A percentile compares a stretch with the other conserved stretches of the same genome.
Evolutionary conservation across 2,113 vertebrate species (phyloP).

Genomic region (Poicephalus gulielmi): DNA sequence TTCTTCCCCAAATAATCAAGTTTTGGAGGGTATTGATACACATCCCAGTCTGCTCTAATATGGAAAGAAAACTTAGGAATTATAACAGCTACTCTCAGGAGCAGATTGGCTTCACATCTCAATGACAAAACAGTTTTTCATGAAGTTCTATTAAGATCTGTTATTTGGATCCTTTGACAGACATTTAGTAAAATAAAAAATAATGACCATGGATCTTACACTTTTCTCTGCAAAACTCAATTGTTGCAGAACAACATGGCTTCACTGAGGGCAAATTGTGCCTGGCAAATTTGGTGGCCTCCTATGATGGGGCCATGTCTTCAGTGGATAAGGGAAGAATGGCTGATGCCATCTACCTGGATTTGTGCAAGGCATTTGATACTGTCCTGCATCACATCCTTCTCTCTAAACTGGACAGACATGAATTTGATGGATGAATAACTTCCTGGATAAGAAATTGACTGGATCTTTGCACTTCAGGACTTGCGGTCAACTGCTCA

Average conservation of each 20-base stretch:
- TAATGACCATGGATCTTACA: background rate
- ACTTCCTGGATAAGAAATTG: background rate
- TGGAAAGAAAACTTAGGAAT: background rate
- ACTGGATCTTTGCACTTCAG: background rate
- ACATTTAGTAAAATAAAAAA: background rate
- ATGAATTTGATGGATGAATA: background rate
- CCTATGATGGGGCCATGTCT: background rate
- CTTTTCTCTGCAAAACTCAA: background rate
- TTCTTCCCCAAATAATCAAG: background rate
- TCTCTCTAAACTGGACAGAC: background rate
- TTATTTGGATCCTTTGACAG: background rate
- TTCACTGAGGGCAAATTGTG: background rate
- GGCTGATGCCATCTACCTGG: background rate
- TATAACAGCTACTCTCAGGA: background rate
- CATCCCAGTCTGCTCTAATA: background rate
- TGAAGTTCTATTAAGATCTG: background rate
- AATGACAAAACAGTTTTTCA: background rate
- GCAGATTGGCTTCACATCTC: background rate
- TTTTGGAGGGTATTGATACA: accelerated
- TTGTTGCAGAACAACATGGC: background rate
- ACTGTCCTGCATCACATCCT: background rate
- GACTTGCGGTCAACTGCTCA: background rate
- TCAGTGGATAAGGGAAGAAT: background rate
- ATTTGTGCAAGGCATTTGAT: background rate
- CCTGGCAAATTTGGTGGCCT: background rate